Evolutionary conservation across 2,113 vertebrate species (phyloP).

Genomic region (Dipodomys ordii): DNA sequence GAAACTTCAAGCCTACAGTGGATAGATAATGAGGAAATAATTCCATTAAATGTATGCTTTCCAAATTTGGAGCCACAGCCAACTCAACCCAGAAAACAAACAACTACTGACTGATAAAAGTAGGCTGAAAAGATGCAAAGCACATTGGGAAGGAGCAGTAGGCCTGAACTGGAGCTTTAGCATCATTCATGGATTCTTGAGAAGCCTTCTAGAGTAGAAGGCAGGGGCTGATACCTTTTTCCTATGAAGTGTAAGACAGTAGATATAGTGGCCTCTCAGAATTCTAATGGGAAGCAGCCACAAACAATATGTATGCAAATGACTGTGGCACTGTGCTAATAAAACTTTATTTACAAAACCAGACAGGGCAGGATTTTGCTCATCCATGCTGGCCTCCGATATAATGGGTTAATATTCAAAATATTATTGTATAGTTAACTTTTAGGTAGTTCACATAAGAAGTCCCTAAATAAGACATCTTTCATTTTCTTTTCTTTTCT

Average conservation of each 20-base stretch:
- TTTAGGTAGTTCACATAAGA: neutral
- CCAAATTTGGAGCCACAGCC: neutral
- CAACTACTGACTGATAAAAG: neutral
- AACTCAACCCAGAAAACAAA: neutral
- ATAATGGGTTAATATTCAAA: conserved; percentile 11
- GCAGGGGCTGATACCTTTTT: neutral
- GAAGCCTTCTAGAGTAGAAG: neutral
- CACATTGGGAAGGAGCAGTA: neutral
- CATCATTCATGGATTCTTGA: neutral
- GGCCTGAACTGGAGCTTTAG: neutral
- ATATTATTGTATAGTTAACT: neutral
- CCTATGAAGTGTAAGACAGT: neutral
- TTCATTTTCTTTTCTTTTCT: conserved; percentile 55
- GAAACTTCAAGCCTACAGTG: neutral
- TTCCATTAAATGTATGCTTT: neutral
- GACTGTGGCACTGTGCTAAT: neutral
- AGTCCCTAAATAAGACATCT: neutral
- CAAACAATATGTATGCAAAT: neutral
- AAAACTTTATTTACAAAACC: conserved; percentile 27
- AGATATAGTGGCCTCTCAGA: neutral
- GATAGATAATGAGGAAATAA: neutral
- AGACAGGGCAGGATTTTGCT: neutral
- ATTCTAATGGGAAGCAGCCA: neutral
- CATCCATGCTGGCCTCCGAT: neutral
- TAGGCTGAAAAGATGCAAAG: neutral